A percentile compares a stretch with the other conserved stretches of the same genome.
phyloP scores from a whole-genome alignment of 2,113 vertebrate species.

The Hyla sarda region DNA sequence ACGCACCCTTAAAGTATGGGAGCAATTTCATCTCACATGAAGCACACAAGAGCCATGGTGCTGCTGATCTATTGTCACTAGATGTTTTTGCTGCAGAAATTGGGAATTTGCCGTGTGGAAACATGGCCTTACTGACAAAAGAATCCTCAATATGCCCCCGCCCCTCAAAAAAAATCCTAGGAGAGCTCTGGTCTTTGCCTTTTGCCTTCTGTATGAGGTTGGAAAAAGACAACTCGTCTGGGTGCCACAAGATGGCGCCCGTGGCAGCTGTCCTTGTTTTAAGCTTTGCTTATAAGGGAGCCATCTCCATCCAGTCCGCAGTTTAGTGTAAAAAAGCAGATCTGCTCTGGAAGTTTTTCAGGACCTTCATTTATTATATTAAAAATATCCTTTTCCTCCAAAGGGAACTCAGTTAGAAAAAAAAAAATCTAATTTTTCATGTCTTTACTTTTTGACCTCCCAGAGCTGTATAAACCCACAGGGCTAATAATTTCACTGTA shows the following conservation, averaged over 20 bases:
- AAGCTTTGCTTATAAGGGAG: not conserved
- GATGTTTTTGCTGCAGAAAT: too few relatives aligned
- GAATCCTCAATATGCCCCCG: too few relatives aligned
- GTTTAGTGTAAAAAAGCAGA: not conserved
- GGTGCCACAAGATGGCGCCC: not conserved
- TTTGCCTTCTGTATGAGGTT: too few relatives aligned
- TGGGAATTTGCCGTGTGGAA: too few relatives aligned
- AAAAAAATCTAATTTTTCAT: not conserved
- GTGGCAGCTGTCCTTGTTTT: not conserved
- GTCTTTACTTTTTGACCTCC: constrained; percentile 3
- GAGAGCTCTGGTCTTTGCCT: too few relatives aligned
- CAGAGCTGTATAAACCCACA: constrained; percentile 29
- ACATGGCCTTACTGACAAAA: too few relatives aligned
- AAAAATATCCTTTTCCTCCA: not conserved
- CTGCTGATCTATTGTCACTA: too few relatives aligned
- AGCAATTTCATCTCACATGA: too few relatives aligned
- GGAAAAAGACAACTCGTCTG: not conserved
- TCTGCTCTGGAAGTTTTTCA: not conserved
- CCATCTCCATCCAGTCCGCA: not conserved
- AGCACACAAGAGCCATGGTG: too few relatives aligned
- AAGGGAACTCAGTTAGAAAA: not conserved
- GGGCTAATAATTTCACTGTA: not conserved
- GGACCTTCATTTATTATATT: not conserved
- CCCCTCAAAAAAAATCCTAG: too few relatives aligned
- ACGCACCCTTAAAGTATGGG: too few relatives aligned